Evolutionary conservation across 1,140 invertebrate genomes (phyloP), one percentile per base, ranked within the genome.

Genomic region (Anastatus disparis): DNA sequence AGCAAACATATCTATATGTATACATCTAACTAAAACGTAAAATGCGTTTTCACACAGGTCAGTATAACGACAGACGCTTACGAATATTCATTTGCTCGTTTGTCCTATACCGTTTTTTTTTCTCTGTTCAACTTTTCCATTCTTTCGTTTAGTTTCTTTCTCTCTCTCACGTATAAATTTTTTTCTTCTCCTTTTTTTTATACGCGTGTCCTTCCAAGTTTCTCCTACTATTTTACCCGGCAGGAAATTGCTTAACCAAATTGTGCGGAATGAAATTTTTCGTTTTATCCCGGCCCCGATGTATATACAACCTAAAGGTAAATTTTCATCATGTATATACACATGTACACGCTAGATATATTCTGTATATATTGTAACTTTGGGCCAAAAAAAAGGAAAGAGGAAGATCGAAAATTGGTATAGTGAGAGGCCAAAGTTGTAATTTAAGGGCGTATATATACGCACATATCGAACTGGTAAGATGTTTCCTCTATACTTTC

Each of bases 241-340:
- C 40, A 15, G 13, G 42, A 46, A 62, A 63, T 64, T 76, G 74
- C 64, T 76, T 75, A 76, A 73, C 58, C 70, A 73, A 76, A 76
- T 69, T 69, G 73, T 52, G 64, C 40, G 70, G 73, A 74, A 75
- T 74, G 70, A 75, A 74, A 75, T 75, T 75, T 71, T 38, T 68
- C 74, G 71, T 75, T 75, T 75, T 75, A 74, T 74, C 70, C 72
- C 68, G 62, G 63, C 31, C 59, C n/a, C n/a, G n/a, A n/a, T n/a
- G n/a, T n/a, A n/a, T n/a, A n/a, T 56, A 69, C 72, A 61, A 55
- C 44, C 56, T 3, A 46, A 46, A 35, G 31, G 31, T 35, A 35
- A 56, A 35, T 56, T 56, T 56, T 17, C 31, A 20, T 1, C 31
- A 26, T 7, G 29, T 56, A 10, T 31, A 24, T 17, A 13, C 20